Evolutionary conservation across 2,888 invertebrate genomes (phyloP).

Genomic region (Pecten maximus): DNA sequence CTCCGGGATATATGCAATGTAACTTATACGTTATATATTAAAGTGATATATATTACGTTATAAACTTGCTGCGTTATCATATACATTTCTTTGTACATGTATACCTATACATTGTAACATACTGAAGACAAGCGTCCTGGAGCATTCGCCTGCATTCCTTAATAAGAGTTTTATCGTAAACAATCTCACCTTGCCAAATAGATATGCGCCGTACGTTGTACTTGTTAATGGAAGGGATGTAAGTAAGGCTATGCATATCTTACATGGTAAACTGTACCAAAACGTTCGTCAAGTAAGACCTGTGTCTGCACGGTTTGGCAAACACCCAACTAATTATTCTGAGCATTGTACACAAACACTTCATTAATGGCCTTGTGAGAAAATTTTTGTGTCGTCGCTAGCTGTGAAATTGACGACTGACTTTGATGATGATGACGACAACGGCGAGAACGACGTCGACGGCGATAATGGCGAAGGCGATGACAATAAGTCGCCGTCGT

Average conservation of each 20-base stretch:
- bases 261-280: background rate
- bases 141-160: constrained; percentile 14
- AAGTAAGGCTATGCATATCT: background rate
- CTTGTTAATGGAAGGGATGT: background rate
- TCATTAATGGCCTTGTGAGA: background rate
- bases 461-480: no score
- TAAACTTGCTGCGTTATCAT: no score
- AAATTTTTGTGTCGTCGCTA: no score
- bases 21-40: no score
- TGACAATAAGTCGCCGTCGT: no score
- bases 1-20: no score
- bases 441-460: background rate
- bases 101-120: no score
- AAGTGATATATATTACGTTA: no score
- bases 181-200: background rate
- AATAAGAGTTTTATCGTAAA: background rate
- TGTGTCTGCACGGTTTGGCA: background rate
- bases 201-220: constrained; percentile 5
- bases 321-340: background rate
- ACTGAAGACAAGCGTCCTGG: no score
- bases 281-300: background rate
- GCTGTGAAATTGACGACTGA: background rate
- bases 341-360: background rate
- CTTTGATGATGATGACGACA: background rate
- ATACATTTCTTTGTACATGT: no score